A percentile compares a stretch with the other conserved stretches of the same genome.
Conservation (phyloP, 2,797 vertebrate genomes). For the Triplophysa yarkandensis region DNA sequence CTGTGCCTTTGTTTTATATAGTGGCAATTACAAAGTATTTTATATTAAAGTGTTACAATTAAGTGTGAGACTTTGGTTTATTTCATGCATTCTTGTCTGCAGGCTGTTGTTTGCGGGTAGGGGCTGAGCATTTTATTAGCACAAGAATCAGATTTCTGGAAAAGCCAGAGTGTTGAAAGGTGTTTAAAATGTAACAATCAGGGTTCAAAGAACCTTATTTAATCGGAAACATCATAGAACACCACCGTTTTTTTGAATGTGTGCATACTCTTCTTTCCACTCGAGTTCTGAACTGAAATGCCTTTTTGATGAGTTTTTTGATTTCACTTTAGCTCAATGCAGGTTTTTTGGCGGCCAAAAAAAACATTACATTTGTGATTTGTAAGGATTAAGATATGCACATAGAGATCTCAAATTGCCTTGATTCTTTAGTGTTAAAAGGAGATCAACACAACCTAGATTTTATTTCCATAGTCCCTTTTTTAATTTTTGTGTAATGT, state of each 20-base stretch:
- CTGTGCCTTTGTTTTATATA: not conserved
- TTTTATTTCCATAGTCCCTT: not conserved
- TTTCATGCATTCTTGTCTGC: constrained; percentile 5
- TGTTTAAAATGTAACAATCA: constrained; percentile 26
- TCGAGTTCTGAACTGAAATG: constrained; percentile 28
- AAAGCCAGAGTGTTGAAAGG: not conserved
- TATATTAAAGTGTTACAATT: not conserved
- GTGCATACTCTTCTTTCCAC: constrained; percentile 22
- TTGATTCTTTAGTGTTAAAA: not conserved
- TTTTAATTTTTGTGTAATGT: too few species aligned
- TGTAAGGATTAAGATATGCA: constrained; percentile 32
- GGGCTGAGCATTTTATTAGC: constrained; percentile 11
- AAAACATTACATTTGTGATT: constrained; percentile 36
- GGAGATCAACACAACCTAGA: constrained; percentile 1
- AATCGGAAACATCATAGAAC: constrained; percentile 14
- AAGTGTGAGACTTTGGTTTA: constrained; percentile 1
- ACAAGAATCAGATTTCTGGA: not conserved
- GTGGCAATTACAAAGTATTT: constrained; percentile 14
- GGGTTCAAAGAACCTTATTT: constrained; percentile 27
- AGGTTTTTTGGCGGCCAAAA: constrained; percentile 27
- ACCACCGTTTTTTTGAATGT: constrained; percentile 16
- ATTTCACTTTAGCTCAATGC: constrained; percentile 19
- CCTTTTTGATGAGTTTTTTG: not conserved
- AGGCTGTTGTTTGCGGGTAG: not conserved
- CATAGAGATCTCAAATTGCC: not conserved